These are phyloP conservation scores for Coccyzus lansbergi DNA, from an alignment of 2,797 vertebrate genomes.

Conservation along the genomic window DNA sequence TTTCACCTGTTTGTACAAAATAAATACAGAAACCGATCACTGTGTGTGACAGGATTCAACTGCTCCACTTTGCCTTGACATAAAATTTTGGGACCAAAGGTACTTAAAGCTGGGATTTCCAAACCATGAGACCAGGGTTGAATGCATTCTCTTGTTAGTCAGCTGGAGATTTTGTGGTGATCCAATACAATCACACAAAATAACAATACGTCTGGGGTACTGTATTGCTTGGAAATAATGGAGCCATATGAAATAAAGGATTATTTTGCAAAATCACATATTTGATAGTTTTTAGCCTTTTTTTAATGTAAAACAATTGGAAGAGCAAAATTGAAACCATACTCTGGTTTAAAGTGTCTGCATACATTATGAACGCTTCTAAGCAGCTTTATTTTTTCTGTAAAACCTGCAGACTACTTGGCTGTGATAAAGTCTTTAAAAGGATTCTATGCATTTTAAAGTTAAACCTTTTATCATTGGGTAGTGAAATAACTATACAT, in stretches of 20 bases:
- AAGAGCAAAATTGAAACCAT: constrained; percentile 48
- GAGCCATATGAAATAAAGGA: constrained; percentile 68
- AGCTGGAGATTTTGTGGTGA: constrained; percentile 41
- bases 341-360: constrained; percentile 44
- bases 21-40: constrained; percentile 44
- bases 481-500: constrained; percentile 49
- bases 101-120: constrained; percentile 52
- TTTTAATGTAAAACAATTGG: constrained; percentile 33
- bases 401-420: constrained; percentile 46
- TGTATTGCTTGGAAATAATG: constrained; percentile 49
- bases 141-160: constrained; percentile 1
- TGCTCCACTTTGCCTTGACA: constrained; percentile 35
- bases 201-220: constrained; percentile 11
- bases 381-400: constrained; percentile 64
- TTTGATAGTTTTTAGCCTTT: constrained; percentile 67
- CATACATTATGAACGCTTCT: constrained; percentile 14
- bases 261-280: constrained; percentile 71
- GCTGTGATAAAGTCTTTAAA: constrained; percentile 37
- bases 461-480: constrained; percentile 30
- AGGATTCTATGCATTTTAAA: constrained; percentile 63
- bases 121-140: neutral
- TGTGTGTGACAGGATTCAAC: constrained; percentile 36
- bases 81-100: constrained; percentile 77
- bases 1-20: constrained; percentile 37
- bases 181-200: constrained; percentile 13